Percentiles rank a stretch among this genome's conserved stretches.
Conservation (phyloP, 2,113 vertebrate genomes). For the Clinocottus analis region DNA sequence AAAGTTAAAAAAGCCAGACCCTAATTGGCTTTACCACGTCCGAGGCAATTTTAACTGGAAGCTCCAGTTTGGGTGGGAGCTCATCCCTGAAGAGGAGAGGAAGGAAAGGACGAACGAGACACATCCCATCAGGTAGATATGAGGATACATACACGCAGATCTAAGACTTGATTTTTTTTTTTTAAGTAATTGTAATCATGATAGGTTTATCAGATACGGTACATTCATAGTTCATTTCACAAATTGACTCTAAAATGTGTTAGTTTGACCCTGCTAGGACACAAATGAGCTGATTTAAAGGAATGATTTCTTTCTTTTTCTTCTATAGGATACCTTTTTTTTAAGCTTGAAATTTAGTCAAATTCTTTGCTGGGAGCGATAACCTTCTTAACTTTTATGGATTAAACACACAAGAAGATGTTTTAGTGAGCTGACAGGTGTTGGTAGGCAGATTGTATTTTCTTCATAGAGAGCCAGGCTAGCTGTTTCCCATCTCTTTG, state of each 20-base stretch:
- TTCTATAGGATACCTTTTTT: background rate
- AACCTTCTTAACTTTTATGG: background rate
- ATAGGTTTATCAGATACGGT: background rate
- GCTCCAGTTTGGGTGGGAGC: constrained; percentile 88
- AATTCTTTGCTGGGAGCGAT: background rate
- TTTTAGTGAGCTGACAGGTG: background rate
- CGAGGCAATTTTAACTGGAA: constrained; percentile 90
- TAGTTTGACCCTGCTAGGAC: background rate
- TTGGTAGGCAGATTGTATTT: no score
- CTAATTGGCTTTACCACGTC: constrained; percentile 57
- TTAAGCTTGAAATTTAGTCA: background rate
- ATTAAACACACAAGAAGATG: background rate
- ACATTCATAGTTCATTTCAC: background rate
- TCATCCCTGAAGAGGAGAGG: constrained; percentile 74
- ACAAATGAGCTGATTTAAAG: background rate
- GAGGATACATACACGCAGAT: background rate
- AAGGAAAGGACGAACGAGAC: constrained; percentile 86
- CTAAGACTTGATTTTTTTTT: background rate
- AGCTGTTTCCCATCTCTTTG: background rate
- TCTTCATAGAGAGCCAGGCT: background rate
- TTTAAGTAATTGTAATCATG: background rate
- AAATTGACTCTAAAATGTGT: background rate
- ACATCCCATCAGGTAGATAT: constrained; percentile 84
- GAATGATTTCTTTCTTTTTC: background rate
- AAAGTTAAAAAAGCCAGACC: constrained; percentile 81